Base-by-base conservation (phyloP, 2,113 vertebrate genomes). In the Struthidea cinerea region DNA sequence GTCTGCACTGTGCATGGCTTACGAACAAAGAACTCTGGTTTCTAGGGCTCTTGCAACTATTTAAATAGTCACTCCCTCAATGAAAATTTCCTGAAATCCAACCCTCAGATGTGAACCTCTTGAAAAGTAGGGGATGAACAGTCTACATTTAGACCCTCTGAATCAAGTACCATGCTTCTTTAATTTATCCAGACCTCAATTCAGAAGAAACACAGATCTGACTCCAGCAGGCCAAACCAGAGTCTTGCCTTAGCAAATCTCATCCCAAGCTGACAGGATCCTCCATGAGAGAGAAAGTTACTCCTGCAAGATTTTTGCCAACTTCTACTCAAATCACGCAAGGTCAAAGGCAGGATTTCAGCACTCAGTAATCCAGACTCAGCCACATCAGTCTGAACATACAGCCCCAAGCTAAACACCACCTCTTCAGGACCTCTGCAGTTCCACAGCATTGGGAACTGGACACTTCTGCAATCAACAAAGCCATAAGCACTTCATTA, bases 1-100 rank as follows among this genome's bases (percentile, higher is more conserved):
- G 69, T 70, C 88, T 92, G 87, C 7, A 3, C 50, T 63, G 32
- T 28, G 42, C 53, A 28, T 90, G 89, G 94, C 95, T 90, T 73
- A 32, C 4, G 86, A 97, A 96, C 74, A 95, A 96, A 95, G 86
- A 74, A 91, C 44, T 89, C 79, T 41, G 79, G 74, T 90, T 95
- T 90, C 80, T 73, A 84, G 73, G 78, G 52, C 75, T 94, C 74
- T 68, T 80, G 49, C 84, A 91, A 52, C 53, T 80, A 75, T 87
- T 93, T 80, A 80, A 95, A 68, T 64, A 80, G 74, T 84, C 87
- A 64, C 60, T 95, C 87, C 76, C 76, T 67, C 70, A 92, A 84
- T 0, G 26, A 91, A 80, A 82, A 59, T 91, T 93, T 92, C 87
- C 91, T 95, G 79, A 93, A 95, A 94, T 90, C 41, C 3, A 5